Percentiles rank a stretch among this genome's conserved stretches.
Evolutionary conservation across 2,797 vertebrate species (phyloP).

Genomic region (Erethizon dorsatum): DNA sequence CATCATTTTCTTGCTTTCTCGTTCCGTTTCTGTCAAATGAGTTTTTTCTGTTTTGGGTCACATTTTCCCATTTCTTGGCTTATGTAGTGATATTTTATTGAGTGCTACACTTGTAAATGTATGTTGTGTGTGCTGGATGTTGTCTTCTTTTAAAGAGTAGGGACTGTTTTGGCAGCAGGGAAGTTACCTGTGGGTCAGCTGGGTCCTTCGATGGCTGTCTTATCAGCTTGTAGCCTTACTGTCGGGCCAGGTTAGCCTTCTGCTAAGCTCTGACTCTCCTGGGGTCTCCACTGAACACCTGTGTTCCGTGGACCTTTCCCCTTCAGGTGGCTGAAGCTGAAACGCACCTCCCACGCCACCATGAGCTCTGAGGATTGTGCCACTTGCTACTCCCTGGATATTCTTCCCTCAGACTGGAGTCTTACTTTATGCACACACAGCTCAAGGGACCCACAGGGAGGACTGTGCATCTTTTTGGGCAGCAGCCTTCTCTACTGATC

Average conservation of each 20-base stretch:
- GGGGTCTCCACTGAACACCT: not conserved
- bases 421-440: not conserved
- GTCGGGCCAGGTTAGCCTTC: not conserved
- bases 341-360: not conserved
- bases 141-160: not conserved
- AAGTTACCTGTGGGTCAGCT: not conserved
- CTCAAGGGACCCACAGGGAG: not conserved
- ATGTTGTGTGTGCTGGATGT: not conserved
- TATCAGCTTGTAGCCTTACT: not conserved
- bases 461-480: not conserved
- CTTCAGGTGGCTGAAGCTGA: not conserved
- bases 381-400: not conserved
- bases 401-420: not conserved
- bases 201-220: too few species aligned
- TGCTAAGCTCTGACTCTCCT: not conserved
- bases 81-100: not conserved
- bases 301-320: not conserved
- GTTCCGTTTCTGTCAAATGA: not conserved
- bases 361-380: not conserved
- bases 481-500: not conserved
- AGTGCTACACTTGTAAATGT: not conserved
- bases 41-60: not conserved
- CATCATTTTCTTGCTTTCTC: not conserved
- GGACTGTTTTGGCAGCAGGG: not conserved
- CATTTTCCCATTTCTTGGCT: not conserved